phyloP scores from a whole-genome alignment of 2,888 invertebrate genomes.

The Ormyrus pomaceus region DNA sequence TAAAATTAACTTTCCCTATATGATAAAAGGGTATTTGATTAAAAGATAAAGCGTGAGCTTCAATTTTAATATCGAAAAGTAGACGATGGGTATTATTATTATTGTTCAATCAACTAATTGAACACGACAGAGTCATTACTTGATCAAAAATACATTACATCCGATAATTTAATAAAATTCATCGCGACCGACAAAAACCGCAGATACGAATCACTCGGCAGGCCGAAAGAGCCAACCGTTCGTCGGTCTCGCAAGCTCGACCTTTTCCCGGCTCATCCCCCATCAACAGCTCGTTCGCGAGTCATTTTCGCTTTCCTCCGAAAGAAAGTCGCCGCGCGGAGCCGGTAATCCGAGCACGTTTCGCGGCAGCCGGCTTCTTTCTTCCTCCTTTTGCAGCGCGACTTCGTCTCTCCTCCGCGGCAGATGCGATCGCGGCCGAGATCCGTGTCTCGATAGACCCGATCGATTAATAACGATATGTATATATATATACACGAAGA shows the following conservation, averaged over 20 bases:
- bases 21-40: too few relatives aligned
- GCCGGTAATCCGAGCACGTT: slow-evolving; percentile 28
- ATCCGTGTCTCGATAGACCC: slow-evolving; percentile 32
- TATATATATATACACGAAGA: background rate
- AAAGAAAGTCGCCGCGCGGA: background rate
- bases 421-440: slow-evolving; percentile 45
- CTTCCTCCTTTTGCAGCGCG: slow-evolving; percentile 19
- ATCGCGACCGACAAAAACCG: background rate
- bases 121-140: background rate
- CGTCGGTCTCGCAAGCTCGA: background rate
- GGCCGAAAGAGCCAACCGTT: background rate
- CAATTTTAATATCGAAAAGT: too few relatives aligned
- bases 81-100: too few relatives aligned
- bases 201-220: background rate
- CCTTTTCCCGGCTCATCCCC: too few relatives aligned
- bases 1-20: too few relatives aligned
- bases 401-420: background rate
- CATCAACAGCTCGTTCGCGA: background rate
- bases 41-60: too few relatives aligned
- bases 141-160: slow-evolving; percentile 3
- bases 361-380: background rate
- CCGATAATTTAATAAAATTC: background rate
- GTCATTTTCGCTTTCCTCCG: slow-evolving; percentile 15
- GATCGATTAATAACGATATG: slow-evolving; percentile 41
- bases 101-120: too few relatives aligned